Evolutionary conservation across 2,888 invertebrate genomes (phyloP).

Genomic region (Stenurella melanura): DNA sequence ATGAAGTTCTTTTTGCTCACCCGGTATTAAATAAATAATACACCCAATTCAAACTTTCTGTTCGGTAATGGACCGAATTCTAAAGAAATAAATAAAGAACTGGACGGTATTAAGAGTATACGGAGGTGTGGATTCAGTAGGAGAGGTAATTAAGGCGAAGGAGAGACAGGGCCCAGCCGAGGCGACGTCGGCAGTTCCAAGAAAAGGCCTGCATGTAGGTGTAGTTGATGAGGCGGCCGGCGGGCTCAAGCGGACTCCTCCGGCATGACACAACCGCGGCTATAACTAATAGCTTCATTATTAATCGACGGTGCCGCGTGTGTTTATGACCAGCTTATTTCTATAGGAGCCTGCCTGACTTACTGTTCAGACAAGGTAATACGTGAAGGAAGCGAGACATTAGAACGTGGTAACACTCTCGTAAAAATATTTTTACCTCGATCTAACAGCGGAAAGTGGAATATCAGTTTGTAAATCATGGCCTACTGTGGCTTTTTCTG

Average conservation of each 20-base stretch:
- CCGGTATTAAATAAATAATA: background rate
- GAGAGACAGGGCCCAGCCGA: constrained; percentile 36
- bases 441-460: background rate
- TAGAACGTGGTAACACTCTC: background rate
- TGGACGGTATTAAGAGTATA: constrained; percentile 24
- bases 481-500: background rate
- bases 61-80: constrained; percentile 3
- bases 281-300: constrained; percentile 47
- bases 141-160: constrained; percentile 45
- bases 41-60: constrained; percentile 1
- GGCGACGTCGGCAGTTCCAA: constrained; percentile 38
- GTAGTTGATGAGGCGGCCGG: constrained; percentile 41
- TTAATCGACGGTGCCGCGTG: constrained; percentile 43
- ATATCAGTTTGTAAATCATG: background rate
- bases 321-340: constrained; percentile 31
- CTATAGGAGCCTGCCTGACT: constrained; percentile 12
- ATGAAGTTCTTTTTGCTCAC: background rate
- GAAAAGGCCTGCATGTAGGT: constrained; percentile 42
- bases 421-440: background rate
- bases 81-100: constrained; percentile 9
- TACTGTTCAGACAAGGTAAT: background rate
- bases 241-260: constrained; percentile 30
- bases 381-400: background rate
- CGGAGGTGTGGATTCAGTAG: constrained; percentile 46
- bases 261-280: constrained; percentile 31